Base-by-base conservation (phyloP, 2,888 invertebrate genomes). In the Chloroclysta siterata region DNA sequence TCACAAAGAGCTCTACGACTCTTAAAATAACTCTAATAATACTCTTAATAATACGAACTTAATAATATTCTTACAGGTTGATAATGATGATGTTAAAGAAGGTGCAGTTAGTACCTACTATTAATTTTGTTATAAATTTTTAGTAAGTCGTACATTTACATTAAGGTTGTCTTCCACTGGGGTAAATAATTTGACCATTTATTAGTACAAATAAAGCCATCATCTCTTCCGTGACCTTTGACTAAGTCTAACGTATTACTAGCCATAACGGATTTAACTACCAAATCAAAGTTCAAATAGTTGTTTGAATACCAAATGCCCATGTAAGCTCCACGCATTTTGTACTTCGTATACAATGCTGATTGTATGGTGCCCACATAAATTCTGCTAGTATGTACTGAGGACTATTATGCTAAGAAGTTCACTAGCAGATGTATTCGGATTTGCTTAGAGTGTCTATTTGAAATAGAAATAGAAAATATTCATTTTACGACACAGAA, bases 281-380 rank as follows among this genome's bases (percentile, higher is more conserved):
- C 36, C 48, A 48, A 57, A 64, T 39, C 61, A 69, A 79, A 79
- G 77, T 74, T 77, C 75, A 77, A 65, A 64, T 63, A 60, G 68
- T 65, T 66, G 55, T 64, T 73, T 76, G 69, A 76, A 79, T 77
- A 79, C 53, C 72, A 68, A 73, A 79, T 79, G 76, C 75, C 76
- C 63, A 73, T 65, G 61, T 66, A 65, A 66, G 60, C 13, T 62
- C 60, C 44, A 65, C 52, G 50, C 50, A 56, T 60, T 58, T 52
- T 53, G 60, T 48, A 54, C 46, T 13, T 54, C 33, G 10, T 65
- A 77, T 66, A 80, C 81, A 80, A 81, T 79, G 77, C 71, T 80
- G 75, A 76, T 79, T 80, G 76, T 77, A 70, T 62, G 61, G 62
- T 75, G 67, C 78, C 73, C 69, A 77, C 76, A 77, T 79, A 78